These are phyloP conservation scores for Aplochiton taeniatus DNA, from an alignment of 2,797 vertebrate genomes.

Conservation along the genomic window DNA sequence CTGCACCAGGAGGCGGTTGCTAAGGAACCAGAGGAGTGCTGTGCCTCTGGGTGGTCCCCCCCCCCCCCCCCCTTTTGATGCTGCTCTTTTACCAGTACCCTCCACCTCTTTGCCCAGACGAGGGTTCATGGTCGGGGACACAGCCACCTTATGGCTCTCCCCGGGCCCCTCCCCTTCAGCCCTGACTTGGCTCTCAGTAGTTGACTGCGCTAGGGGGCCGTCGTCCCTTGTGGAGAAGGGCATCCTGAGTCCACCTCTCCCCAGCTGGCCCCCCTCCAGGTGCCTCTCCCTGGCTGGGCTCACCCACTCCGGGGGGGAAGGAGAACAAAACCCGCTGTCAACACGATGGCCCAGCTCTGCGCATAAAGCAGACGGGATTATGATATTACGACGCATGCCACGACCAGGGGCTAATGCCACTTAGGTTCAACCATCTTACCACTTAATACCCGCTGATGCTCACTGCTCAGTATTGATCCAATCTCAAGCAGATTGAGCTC, in stretches of 20 bases:
- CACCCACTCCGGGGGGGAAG: constrained; percentile 14
- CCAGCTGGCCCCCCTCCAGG: constrained; percentile 22
- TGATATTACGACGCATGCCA: background rate
- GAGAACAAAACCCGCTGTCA: constrained; percentile 17
- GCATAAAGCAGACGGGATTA: background rate
- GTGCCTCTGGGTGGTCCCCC: constrained; percentile 36
- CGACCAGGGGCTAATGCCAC: constrained; percentile 6
- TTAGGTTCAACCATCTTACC: background rate
- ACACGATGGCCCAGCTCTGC: too few species aligned
- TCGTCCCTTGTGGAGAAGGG: constrained; percentile 36
- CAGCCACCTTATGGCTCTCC: background rate
- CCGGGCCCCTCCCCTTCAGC: constrained; percentile 10
- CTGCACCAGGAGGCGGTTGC: constrained; percentile 75
- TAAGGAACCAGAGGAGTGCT: constrained; percentile 70
- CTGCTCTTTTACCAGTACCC: constrained; percentile 48
- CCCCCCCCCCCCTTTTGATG: constrained; percentile 40
- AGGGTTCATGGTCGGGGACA: too few species aligned
- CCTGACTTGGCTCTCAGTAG: constrained; percentile 40
- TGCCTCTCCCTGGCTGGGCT: constrained; percentile 32
- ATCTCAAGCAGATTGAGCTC: constrained; percentile 14
- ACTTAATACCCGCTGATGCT: constrained; percentile 11
- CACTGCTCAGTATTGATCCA: constrained; percentile 4
- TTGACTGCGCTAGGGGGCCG: constrained; percentile 40
- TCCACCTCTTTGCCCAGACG: too few species aligned
- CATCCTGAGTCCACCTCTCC: constrained; percentile 30